These are phyloP conservation scores for Bovichtus variegatus DNA, from an alignment of 2,797 vertebrate genomes.

Conservation along the genomic window DNA sequence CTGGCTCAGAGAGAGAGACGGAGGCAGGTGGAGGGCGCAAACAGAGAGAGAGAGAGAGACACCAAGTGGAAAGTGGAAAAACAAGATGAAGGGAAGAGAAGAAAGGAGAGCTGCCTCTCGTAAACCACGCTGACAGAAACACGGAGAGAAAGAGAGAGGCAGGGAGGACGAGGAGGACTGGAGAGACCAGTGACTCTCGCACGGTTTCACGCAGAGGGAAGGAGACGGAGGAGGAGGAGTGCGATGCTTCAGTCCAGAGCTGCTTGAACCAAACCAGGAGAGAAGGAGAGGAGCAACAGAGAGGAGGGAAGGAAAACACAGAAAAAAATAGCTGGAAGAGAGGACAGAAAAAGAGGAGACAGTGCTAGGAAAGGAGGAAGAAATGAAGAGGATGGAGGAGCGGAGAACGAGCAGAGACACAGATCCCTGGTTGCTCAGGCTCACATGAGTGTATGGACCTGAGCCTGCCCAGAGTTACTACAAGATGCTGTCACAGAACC, in stretches of 20 bases:
- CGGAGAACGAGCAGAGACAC: constrained; percentile 46
- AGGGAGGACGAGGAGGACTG: constrained; percentile 49
- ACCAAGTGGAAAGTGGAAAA: constrained; percentile 64
- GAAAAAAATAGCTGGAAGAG: constrained; percentile 14
- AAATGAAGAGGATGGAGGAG: constrained; percentile 62
- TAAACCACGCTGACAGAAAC: constrained; percentile 57
- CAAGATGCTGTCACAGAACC: constrained; percentile 62
- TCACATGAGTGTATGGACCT: constrained; percentile 62
- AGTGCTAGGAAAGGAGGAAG: background rate
- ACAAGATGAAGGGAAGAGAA: constrained; percentile 76
- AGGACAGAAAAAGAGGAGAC: constrained; percentile 15
- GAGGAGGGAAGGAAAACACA: constrained; percentile 32
- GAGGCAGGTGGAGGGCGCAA: constrained; percentile 73
- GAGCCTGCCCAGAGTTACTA: constrained; percentile 56
- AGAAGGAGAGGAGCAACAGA: constrained; percentile 62
- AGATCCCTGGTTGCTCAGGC: constrained; percentile 50
- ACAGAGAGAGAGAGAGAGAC: constrained; percentile 35
- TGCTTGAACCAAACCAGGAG: constrained; percentile 68
- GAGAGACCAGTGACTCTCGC: constrained; percentile 48
- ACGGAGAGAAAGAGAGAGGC: background rate
- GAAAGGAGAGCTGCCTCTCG: constrained; percentile 58
- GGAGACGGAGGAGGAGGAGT: constrained; percentile 52
- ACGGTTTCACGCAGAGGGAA: constrained; percentile 42
- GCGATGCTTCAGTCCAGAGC: constrained; percentile 46
- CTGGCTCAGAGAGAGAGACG: constrained; percentile 72